Conservation (phyloP, 2,797 vertebrate genomes). For the Hapalemur alaotrensis region DNA sequence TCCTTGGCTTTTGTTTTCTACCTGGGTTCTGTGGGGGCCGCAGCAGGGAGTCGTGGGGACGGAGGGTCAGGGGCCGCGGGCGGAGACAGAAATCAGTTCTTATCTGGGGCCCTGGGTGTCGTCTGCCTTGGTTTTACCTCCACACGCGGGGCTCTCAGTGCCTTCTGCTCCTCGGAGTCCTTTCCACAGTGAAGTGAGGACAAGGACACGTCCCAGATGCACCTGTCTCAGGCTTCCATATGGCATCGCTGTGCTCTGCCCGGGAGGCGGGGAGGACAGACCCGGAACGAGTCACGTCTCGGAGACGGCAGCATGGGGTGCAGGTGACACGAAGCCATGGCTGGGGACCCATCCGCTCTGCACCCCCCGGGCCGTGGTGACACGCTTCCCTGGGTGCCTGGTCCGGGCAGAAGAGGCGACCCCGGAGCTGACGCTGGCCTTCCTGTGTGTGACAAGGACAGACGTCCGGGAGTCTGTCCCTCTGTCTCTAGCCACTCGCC, state of each 20-base stretch:
- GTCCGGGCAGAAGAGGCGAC: background rate
- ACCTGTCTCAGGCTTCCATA: accelerated
- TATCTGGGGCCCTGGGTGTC: background rate
- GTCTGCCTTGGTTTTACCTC: accelerated
- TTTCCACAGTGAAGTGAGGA: accelerated
- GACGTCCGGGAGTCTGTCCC: too few relatives aligned
- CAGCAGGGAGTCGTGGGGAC: accelerated
- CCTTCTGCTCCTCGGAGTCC: background rate
- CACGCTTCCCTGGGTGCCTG: accelerated
- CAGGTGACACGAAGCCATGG: accelerated
- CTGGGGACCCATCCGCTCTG: too few relatives aligned
- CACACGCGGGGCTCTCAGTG: too few relatives aligned
- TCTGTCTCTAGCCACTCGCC: accelerated
- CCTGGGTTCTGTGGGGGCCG: too few relatives aligned
- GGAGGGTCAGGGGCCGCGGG: background rate
- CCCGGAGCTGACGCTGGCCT: accelerated
- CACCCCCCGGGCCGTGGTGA: accelerated
- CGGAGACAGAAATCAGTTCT: background rate
- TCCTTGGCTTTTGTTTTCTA: background rate
- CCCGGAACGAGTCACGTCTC: accelerated
- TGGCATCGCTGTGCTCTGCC: background rate
- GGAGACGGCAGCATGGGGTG: accelerated
- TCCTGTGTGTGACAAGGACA: too few relatives aligned
- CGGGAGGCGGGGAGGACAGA: accelerated
- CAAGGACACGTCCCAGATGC: accelerated